A percentile compares a stretch with the other conserved stretches of the same genome.
phyloP scores from a whole-genome alignment of 2,113 vertebrate genomes.

The Vanacampus margaritifer region DNA sequence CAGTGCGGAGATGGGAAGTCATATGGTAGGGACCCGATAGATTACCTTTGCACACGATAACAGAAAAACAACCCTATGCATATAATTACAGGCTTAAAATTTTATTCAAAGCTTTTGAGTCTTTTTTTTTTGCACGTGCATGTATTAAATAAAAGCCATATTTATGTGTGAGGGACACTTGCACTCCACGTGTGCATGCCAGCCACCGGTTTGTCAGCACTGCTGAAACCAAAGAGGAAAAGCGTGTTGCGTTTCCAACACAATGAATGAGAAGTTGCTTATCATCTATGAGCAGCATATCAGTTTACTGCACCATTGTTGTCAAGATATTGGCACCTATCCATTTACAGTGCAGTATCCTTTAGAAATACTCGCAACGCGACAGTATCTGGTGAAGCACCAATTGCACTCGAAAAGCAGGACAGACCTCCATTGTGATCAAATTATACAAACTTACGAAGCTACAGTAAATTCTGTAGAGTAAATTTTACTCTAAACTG shows the following conservation, averaged over 20 bases:
- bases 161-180: background rate
- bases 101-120: background rate
- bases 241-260: slow-evolving; percentile 44
- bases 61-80: slow-evolving; percentile 7
- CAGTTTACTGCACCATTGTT: slow-evolving; percentile 45
- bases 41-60: slow-evolving; percentile 19
- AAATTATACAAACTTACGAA: background rate
- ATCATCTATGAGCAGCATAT: slow-evolving; percentile 41
- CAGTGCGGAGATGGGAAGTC: slow-evolving; percentile 12
- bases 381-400: background rate
- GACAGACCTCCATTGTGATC: background rate
- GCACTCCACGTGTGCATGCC: background rate
- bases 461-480: no score
- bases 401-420: background rate
- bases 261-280: slow-evolving; percentile 42
- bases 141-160: background rate
- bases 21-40: slow-evolving; percentile 28
- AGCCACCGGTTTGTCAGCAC: slow-evolving; percentile 36
- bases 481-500: no score
- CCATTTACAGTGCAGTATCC: slow-evolving; percentile 17
- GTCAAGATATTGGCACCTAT: slow-evolving; percentile 38
- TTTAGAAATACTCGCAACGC: slow-evolving; percentile 1
- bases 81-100: background rate
- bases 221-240: slow-evolving; percentile 56
- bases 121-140: background rate